Base-by-base conservation (phyloP, 2,888 invertebrate species). In the Oasisia sp. region DNA sequence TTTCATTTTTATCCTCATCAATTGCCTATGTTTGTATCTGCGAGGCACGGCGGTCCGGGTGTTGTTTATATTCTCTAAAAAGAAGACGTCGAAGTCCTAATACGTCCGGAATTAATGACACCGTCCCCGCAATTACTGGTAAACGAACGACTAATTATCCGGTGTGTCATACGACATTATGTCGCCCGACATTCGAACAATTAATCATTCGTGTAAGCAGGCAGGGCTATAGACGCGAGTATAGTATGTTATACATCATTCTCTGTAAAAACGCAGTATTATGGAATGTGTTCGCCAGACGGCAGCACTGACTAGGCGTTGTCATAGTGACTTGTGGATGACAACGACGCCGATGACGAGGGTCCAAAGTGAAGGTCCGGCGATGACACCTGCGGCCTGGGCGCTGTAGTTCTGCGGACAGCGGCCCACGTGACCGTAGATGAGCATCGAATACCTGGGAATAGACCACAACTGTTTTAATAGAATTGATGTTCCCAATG, bases 391-490 rank as follows among this genome's bases (percentile, higher is more conserved):
- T 19, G n/a, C 27, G 74, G 74, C 74, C 19, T 19, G 74, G 91
- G 91, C 45, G 91, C 32, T n/a, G 27, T 32, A 32, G 91, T 89
- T 50, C 89, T 90, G 4, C 19, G 93, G 93, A 89, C 93, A 93
- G 32, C 89, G 45, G 32, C 93, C 93, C 14, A 91, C 93, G 89
- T 93, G 92, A 27, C 94, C 94, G 89, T 93, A 93, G n/a, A 93
- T 74, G 32, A 92, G 50, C 32, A 94, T 56, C 27, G 93, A 92
- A 89, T 93, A 94, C 45, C 91, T 32, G 32, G 27, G n/a, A 19
- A 27, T 74, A 74, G 27, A 74, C 74, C 74, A 74, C 74, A 74
- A 74, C 27, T 27, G 5, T n/a, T n/a, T 27, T 27, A 19, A 50
- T 9, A 12, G 50, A 1, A 50, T 9, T 14, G 50, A 9, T 50